phyloP scores from a whole-genome alignment of 2,888 invertebrate species.

The Polylopha cassiicola region DNA sequence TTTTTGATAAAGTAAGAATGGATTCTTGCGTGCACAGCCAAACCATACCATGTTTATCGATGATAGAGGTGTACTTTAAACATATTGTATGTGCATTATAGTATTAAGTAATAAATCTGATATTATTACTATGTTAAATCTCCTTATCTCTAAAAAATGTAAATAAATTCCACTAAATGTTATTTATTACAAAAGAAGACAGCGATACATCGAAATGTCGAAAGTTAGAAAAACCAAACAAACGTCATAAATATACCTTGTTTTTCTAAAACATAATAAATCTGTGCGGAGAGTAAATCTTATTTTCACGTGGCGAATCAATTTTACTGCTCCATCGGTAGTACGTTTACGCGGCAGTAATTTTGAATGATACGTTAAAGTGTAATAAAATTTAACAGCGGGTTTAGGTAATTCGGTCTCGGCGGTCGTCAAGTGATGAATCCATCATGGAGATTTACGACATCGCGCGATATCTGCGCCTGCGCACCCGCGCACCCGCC shows the following conservation, averaged over 20 bases:
- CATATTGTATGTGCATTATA: too few relatives aligned
- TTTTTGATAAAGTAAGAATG: slow-evolving; percentile 9
- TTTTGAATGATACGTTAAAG: slow-evolving; percentile 19
- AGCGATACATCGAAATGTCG: slow-evolving; percentile 11
- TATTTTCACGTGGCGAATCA: slow-evolving; percentile 16
- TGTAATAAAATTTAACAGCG: slow-evolving; percentile 19
- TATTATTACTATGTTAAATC: too few relatives aligned
- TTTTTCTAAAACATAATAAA: slow-evolving; percentile 17
- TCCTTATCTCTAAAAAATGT: slow-evolving; percentile 12
- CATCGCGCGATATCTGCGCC: too few relatives aligned
- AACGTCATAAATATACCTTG: slow-evolving; percentile 13
- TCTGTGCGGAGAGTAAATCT: slow-evolving; percentile 14
- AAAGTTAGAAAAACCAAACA: slow-evolving; percentile 5
- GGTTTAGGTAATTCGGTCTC: slow-evolving; percentile 10
- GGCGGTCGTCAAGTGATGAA: slow-evolving; percentile 24
- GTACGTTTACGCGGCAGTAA: not conserved
- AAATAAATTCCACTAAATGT: too few relatives aligned
- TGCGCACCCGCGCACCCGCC: too few relatives aligned
- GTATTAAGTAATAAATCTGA: too few relatives aligned
- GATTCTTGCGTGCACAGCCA: too few relatives aligned
- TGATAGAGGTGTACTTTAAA: too few relatives aligned
- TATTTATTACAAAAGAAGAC: slow-evolving; percentile 14
- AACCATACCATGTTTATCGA: too few relatives aligned
- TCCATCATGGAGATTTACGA: slow-evolving; percentile 31
- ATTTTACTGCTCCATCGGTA: slow-evolving; percentile 6